These are phyloP conservation scores for Notothenia coriiceps DNA, from an alignment of 2,113 vertebrate genomes.

Conservation along the genomic window DNA sequence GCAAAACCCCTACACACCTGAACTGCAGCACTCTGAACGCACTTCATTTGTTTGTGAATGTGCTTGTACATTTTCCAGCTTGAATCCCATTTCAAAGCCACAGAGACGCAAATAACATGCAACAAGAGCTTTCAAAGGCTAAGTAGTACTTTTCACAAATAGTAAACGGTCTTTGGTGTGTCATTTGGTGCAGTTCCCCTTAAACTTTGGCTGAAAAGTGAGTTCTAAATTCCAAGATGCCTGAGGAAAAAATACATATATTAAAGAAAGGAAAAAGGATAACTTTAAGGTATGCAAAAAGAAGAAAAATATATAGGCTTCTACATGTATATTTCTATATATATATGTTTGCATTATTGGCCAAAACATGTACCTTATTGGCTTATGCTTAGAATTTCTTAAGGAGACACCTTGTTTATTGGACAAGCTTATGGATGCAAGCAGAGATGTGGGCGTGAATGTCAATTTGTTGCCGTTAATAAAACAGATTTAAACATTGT, in stretches of 20 bases:
- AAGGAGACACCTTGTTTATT: not conserved
- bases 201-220: not conserved
- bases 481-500: constrained; percentile 53
- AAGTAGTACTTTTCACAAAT: not conserved
- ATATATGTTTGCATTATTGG: not conserved
- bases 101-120: not conserved
- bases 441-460: not conserved
- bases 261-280: too few species aligned
- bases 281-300: too few species aligned
- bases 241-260: too few species aligned
- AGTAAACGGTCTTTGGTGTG: not conserved
- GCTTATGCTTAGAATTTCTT: not conserved
- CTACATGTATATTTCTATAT: not conserved
- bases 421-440: not conserved
- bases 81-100: not conserved
- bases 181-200: not conserved
- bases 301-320: too few species aligned
- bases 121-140: not conserved
- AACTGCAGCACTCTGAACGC: not conserved
- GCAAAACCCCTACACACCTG: not conserved
- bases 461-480: constrained; percentile 36
- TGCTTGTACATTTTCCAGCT: not conserved
- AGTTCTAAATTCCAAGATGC: not conserved
- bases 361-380: not conserved
- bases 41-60: not conserved